Base-by-base conservation (phyloP, 1,140 invertebrate species). In the Zaprionus nigranus region DNA sequence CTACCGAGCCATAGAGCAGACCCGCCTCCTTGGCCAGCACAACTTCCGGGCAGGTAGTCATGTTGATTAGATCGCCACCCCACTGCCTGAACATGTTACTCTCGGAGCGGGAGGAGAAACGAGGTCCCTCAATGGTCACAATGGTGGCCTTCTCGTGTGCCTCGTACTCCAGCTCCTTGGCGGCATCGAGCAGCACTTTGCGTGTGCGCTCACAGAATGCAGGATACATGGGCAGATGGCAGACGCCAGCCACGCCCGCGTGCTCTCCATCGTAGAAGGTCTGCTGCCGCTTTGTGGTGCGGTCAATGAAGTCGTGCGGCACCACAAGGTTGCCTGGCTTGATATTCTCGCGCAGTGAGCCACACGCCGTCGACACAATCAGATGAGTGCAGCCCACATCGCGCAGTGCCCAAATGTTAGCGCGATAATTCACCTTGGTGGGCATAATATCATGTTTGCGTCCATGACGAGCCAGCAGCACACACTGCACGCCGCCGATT, bases 21-120 rank as follows among this genome's bases (percentile, higher is more conserved):
- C 98, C 98, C 15, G 97, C 96, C 94, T 99, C 99, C 93, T 98
- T 99, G 0, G 99, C 99, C 57, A 99, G 90, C 36, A 96, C 95
- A 13, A 99, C 98, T 94, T 99, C 99, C 2, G 99, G 99, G 38
- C 97, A 97, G 36, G 96, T 96, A 13, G 98, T 99, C 99, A 99
- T 99, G 91, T 98, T 99, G 51, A 99, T 95, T 28, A 99, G 94
- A 93, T 98, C 95, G 20, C 96, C 98, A 56, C 97, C 98, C 97
- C 97, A 99, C 38, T 94, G 93, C 9, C 96, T 94, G 88, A 96
- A 98, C 93, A 99, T 95, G 62, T 96, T 95, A 91, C 98, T 99
- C 93, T 99, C 99, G 5, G 98, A 98, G 91, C 96, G 96, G 7
- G 96, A 97, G 1, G 98, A 99, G 93, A 99, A 99, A 54, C 98